phyloP scores from a whole-genome alignment of 2,113 vertebrate genomes.

The Gasterosteus aculeatus region DNA sequence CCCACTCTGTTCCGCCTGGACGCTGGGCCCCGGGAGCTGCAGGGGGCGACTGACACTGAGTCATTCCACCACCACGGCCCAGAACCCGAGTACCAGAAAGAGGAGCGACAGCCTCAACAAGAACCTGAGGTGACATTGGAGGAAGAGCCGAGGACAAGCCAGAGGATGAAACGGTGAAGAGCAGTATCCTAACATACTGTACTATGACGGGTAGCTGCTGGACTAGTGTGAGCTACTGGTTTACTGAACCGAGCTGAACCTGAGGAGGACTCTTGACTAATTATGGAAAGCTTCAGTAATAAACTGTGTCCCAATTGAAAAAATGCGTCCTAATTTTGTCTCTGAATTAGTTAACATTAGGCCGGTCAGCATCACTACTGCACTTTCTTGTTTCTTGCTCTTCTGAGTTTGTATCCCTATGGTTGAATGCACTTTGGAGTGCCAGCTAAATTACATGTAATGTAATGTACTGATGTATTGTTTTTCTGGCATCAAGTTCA shows the following conservation, averaged over 20 bases:
- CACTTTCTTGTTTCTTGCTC: too few species aligned
- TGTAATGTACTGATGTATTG: too few species aligned
- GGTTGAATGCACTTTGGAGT: too few species aligned
- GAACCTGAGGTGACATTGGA: constrained; percentile 26
- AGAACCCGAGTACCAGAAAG: constrained; percentile 2
- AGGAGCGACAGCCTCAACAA: not conserved
- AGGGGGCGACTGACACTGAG: not conserved
- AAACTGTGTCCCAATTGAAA: not conserved
- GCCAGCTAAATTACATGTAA: too few species aligned
- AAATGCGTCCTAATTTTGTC: not conserved
- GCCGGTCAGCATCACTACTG: not conserved
- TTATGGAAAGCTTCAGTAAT: not conserved
- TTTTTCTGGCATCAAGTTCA: too few species aligned
- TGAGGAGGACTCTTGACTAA: not conserved
- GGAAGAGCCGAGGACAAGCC: constrained; percentile 59
- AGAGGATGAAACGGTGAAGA: constrained; percentile 62
- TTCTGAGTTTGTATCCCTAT: too few species aligned
- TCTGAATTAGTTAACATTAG: not conserved
- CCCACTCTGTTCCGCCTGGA: constrained; percentile 87
- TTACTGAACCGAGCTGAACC: not conserved
- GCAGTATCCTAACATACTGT: not conserved
- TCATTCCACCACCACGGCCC: not conserved
- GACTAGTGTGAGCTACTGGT: not conserved
- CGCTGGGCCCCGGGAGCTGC: constrained; percentile 68
- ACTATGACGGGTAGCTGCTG: not conserved